Conservation (phyloP, 1,140 invertebrate genomes). For the Dinoponera quadriceps region DNA sequence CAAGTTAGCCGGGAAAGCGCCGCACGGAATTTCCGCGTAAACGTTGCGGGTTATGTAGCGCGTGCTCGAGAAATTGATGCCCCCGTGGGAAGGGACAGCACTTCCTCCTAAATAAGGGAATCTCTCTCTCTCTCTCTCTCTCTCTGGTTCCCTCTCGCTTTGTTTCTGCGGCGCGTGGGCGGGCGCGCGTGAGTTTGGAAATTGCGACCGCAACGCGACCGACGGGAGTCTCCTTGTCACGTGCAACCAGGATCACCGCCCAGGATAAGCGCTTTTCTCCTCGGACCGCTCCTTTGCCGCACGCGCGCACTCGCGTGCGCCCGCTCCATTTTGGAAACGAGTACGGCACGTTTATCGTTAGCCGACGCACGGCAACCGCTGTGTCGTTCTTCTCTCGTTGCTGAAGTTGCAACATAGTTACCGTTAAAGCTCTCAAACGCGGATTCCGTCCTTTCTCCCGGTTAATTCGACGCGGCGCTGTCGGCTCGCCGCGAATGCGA, state of each 20-base stretch:
- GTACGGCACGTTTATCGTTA: constrained; percentile 37
- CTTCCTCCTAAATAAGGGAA: constrained; percentile 77
- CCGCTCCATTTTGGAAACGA: constrained; percentile 32
- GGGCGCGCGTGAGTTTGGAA: constrained; percentile 68
- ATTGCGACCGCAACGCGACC: constrained; percentile 67
- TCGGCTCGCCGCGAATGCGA: no score
- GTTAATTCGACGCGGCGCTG: no score
- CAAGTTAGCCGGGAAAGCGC: constrained; percentile 75
- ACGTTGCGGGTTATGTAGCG: constrained; percentile 73
- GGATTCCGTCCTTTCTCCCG: not conserved
- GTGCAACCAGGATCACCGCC: constrained; percentile 66
- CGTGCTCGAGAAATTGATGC: constrained; percentile 82
- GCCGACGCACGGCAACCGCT: not conserved
- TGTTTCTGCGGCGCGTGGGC: constrained; percentile 24
- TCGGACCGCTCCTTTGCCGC: constrained; percentile 1
- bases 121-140: not conserved
- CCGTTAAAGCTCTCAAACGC: not conserved
- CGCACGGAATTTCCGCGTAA: constrained; percentile 77
- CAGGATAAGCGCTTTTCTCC: constrained; percentile 63
- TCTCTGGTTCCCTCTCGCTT: no score
- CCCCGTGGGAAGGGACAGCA: constrained; percentile 65
- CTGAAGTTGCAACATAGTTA: no score
- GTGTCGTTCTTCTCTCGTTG: no score
- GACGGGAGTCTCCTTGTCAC: constrained; percentile 66
- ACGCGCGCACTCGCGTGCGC: not conserved